Evolutionary conservation across 2,797 vertebrate genomes (phyloP).

Genomic region (Epinephelus awoara): DNA sequence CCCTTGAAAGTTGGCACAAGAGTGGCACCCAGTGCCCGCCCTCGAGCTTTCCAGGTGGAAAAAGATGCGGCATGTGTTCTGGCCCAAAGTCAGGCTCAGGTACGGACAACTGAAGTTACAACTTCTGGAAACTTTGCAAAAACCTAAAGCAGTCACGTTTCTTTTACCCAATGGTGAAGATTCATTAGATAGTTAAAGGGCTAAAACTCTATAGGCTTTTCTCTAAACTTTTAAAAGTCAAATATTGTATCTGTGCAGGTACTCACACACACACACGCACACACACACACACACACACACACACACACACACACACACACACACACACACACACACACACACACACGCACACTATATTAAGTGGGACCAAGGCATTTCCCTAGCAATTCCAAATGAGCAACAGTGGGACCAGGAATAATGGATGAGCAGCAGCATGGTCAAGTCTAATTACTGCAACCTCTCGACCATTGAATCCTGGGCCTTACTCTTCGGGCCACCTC

Average conservation of each 20-base stretch:
- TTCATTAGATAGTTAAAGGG: conserved; percentile 7
- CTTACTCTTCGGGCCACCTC: conserved; percentile 48
- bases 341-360: neutral
- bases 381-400: conserved; percentile 61
- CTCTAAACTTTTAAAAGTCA: conserved; percentile 28
- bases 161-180: conserved; percentile 12
- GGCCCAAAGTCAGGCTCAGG: too few species aligned
- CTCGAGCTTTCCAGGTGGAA: too few species aligned
- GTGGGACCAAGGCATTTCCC: conserved; percentile 25
- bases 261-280: conserved; percentile 21
- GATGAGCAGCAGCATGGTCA: conserved; percentile 64
- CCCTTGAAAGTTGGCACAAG: too few species aligned
- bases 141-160: neutral
- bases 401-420: conserved; percentile 68
- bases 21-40: too few species aligned
- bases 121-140: conserved; percentile 25
- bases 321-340: conserved; percentile 16
- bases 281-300: conserved; percentile 5
- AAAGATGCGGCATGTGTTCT: too few species aligned
- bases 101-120: neutral
- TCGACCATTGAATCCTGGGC: conserved; percentile 55
- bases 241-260: neutral
- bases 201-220: conserved; percentile 9
- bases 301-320: too few species aligned
- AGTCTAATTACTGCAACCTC: conserved; percentile 74